Evolutionary conservation across 2,888 invertebrate species (phyloP).

Genomic region (Cantharis rufa): DNA sequence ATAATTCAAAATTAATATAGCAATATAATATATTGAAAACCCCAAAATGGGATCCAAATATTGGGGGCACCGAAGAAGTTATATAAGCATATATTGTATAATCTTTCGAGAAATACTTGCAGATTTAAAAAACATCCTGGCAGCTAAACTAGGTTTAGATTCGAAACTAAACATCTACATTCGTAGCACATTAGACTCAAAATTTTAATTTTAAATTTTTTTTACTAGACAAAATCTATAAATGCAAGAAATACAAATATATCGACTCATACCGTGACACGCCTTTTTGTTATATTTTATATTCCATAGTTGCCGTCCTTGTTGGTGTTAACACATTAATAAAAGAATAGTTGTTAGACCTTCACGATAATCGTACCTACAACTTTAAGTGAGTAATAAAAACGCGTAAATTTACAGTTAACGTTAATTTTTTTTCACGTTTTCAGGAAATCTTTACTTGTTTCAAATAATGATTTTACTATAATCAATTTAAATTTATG

Average conservation of each 20-base stretch:
- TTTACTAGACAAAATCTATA: not conserved
- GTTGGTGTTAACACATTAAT: slow-evolving; percentile 11
- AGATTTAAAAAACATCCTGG: too few species aligned
- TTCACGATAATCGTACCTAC: slow-evolving; percentile 21
- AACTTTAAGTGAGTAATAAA: not conserved
- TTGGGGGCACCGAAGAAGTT: too few species aligned
- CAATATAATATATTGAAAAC: too few species aligned
- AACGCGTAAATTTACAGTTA: slow-evolving; percentile 6
- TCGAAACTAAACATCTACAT: too few species aligned
- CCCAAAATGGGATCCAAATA: too few species aligned
- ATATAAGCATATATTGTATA: too few species aligned
- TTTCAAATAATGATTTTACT: not conserved
- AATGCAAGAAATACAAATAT: not conserved
- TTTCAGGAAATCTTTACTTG: not conserved
- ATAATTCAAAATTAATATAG: too few species aligned
- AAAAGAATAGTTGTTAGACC: slow-evolving; percentile 26
- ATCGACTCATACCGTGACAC: not conserved
- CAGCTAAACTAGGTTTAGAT: too few species aligned
- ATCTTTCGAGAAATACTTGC: too few species aligned
- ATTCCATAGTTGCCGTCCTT: slow-evolving; percentile 23
- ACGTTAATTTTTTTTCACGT: not conserved
- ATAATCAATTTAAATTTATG: not conserved
- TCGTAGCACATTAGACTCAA: too few species aligned
- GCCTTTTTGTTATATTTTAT: slow-evolving; percentile 20
- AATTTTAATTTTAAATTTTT: too few species aligned